Evolutionary conservation across 2,113 vertebrate species (phyloP).

Genomic region (Pachypanchax playfairii): DNA sequence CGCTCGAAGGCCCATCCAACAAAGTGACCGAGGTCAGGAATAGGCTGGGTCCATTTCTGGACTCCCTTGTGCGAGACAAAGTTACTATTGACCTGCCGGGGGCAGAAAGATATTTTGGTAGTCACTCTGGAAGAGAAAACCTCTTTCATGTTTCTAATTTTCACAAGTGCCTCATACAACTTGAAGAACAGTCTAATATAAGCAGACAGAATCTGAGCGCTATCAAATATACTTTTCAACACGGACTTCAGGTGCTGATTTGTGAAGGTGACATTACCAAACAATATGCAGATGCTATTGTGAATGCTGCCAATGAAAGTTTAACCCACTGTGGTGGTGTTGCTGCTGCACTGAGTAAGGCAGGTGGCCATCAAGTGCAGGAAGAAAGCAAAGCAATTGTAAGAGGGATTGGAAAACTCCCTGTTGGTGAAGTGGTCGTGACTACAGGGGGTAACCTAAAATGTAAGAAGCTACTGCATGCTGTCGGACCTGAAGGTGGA

Average conservation of each 20-base stretch:
- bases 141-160: slow-evolving; percentile 29
- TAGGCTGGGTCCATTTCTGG: slow-evolving; percentile 34
- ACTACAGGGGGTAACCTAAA: slow-evolving; percentile 61
- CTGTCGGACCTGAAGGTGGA: slow-evolving; percentile 61
- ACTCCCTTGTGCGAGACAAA: slow-evolving; percentile 38
- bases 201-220: background rate
- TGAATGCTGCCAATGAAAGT: slow-evolving; percentile 71
- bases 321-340: slow-evolving; percentile 60
- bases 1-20: slow-evolving; percentile 43
- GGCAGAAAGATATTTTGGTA: slow-evolving; percentile 51
- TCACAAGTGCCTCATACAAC: slow-evolving; percentile 53
- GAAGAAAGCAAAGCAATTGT: slow-evolving; percentile 44
- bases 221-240: slow-evolving; percentile 38
- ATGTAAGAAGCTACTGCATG: slow-evolving; percentile 69
- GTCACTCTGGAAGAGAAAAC: slow-evolving; percentile 31
- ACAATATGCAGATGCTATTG: slow-evolving; percentile 60
- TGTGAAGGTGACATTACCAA: slow-evolving; percentile 68
- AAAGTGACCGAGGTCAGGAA: slow-evolving; percentile 46
- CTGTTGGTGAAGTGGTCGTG: slow-evolving; percentile 30
- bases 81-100: slow-evolving; percentile 55
- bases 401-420: slow-evolving; percentile 30
- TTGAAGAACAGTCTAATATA: slow-evolving; percentile 9
- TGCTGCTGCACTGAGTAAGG: slow-evolving; percentile 61
- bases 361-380: slow-evolving; percentile 63
- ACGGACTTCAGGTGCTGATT: slow-evolving; percentile 51